These are phyloP conservation scores for Mamestra brassicae DNA, from an alignment of 2,888 invertebrate genomes.

Conservation along the genomic window DNA sequence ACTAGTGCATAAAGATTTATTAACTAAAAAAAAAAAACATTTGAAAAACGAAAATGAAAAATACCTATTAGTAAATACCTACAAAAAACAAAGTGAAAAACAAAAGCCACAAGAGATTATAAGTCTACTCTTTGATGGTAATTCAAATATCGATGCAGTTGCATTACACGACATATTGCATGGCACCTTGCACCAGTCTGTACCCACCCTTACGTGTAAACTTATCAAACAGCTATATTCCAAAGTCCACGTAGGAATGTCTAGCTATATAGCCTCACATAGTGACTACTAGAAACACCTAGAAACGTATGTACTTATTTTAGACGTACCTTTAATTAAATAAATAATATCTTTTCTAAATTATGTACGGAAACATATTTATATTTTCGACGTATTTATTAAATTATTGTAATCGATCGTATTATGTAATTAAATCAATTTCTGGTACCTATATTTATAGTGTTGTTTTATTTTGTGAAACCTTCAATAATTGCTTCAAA, in stretches of 20 bases:
- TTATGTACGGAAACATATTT: slow-evolving; percentile 61
- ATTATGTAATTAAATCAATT: slow-evolving; percentile 58
- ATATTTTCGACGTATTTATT: slow-evolving; percentile 65
- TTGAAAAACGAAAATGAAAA: not conserved
- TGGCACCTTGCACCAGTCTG: slow-evolving; percentile 14
- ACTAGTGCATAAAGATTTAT: too few relatives aligned
- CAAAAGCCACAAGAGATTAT: not conserved
- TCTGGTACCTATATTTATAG: slow-evolving; percentile 24
- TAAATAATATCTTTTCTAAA: slow-evolving; percentile 46
- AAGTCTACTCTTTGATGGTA: not conserved
- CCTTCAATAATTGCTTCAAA: not conserved
- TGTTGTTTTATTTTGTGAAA: slow-evolving; percentile 30
- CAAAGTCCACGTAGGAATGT: slow-evolving; percentile 75
- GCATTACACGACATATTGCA: not conserved
- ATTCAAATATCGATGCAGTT: not conserved
- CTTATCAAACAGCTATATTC: slow-evolving; percentile 77
- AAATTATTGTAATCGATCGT: slow-evolving; percentile 61
- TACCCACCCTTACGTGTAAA: slow-evolving; percentile 50
- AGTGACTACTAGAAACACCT: slow-evolving; percentile 53
- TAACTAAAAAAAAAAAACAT: too few relatives aligned
- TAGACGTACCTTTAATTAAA: slow-evolving; percentile 49
- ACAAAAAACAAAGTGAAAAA: not conserved
- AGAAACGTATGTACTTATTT: slow-evolving; percentile 64
- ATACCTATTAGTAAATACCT: not conserved
- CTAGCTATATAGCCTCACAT: slow-evolving; percentile 62